Evolutionary conservation across 2,113 vertebrate species (phyloP), one percentile per base, ranked within the genome.

Genomic region (Lota lota): DNA sequence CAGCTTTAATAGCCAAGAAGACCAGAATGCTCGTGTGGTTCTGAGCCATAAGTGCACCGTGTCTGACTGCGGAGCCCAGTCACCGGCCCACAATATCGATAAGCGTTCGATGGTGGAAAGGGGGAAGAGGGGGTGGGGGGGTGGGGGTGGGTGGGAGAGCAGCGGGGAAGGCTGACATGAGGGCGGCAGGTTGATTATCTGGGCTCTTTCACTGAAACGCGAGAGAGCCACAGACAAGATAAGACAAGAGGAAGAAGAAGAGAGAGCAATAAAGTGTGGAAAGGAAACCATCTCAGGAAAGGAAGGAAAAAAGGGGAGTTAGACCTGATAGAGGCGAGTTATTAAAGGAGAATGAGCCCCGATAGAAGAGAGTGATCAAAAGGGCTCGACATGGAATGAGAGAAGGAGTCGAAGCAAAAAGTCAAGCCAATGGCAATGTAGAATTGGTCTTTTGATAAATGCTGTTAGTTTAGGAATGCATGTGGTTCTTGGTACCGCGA

Each of bases 181-280:
- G 82, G 81, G 78, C 83, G 84, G 79, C 71, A 61, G 79, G 79
- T 80, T 83, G 83, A 88, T 87, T 85, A 85, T 83, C 82, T 74
- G 82, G 69, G 83, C 78, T 85, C 77, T 70, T 78, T 80, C 80
- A 72, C 83, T 78, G 73, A 89, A 86, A 88, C 81, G 71, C 73
- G 62, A 59, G 73, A 84, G 78, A 80, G 75, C 80, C 75, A 67
- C 65, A 83, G 86, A 85, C 70, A 66, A 77, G 83, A 87, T 79
- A 79, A 85, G 84, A 80, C 21, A 21, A 50, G 63, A 64, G 2
- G 15, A 50, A n/a, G 20, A 19, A 17, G 7, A 58, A 69, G 15
- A 69, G 22, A 66, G 64, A 85, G 78, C 67, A 68, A 83, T 70
- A 81, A 21, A 24, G 61, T 59, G 24, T 12, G 54, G 24, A 6